phyloP scores from a whole-genome alignment of 2,113 vertebrate genomes.

The Eclectus roratus region DNA sequence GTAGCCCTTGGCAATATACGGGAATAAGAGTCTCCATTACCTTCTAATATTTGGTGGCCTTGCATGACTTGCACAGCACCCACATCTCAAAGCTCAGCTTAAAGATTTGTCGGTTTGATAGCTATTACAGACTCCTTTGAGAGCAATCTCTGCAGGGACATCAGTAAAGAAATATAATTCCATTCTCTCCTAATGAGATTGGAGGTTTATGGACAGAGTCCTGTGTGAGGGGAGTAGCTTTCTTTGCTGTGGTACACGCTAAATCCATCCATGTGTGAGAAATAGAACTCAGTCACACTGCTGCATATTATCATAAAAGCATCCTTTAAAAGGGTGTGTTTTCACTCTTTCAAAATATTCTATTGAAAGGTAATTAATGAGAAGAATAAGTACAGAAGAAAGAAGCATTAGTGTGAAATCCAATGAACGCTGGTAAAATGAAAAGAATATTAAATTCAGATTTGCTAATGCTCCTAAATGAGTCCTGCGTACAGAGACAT shows the following conservation, averaged over 20 bases:
- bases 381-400: slow-evolving; percentile 46
- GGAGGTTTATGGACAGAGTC: not conserved
- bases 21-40: not conserved
- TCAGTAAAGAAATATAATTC: not conserved
- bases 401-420: slow-evolving; percentile 53
- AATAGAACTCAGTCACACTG: not conserved
- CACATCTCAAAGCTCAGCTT: not conserved
- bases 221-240: not conserved
- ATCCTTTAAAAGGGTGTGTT: not conserved
- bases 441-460: slow-evolving; percentile 59
- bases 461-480: slow-evolving; percentile 57
- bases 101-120: not conserved
- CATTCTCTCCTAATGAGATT: not conserved
- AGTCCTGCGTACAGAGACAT: not conserved
- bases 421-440: slow-evolving; percentile 27
- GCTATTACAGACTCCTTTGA: not conserved
- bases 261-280: not conserved
- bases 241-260: not conserved
- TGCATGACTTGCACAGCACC: not conserved
- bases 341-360: not conserved
- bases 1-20: not conserved
- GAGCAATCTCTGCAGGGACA: not conserved
- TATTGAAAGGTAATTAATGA: slow-evolving; percentile 54
- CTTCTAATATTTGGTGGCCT: not conserved
- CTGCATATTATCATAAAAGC: not conserved